Evolutionary conservation across 2,888 invertebrate species (phyloP), one percentile per base, ranked within the genome.

Genomic region (Sicus ferrugineus): DNA sequence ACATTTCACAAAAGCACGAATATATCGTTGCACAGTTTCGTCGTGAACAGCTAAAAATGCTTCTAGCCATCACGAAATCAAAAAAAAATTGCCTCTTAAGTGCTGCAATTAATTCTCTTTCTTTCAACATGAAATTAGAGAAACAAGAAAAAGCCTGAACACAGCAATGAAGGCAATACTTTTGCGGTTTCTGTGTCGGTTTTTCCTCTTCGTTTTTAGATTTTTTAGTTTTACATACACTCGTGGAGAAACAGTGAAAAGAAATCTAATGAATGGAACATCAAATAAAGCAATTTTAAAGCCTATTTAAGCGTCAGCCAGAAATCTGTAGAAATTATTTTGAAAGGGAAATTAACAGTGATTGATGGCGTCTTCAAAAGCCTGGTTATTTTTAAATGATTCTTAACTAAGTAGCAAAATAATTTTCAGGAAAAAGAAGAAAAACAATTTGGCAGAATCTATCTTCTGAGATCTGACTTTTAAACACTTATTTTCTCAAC

Each of bases 301-400:
- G 46, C 23, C 54, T 54, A 54, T 54, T 54, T 54, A 54, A 54
- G 26, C 23, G 23, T 54, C 54, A 54, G 6, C n/a, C 9, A 19
- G 19, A 19, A 56, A 42, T 9, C 42, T 16, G 7, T 42, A 9
- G 42, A 42, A 42, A 9, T 4, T 3, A n/a, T 42, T n/a, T 42
- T 42, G 42, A 9, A n/a, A 42, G 16, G n/a, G 7, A 59, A 59
- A 19, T 58, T 59, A 28, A 59, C 58, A 34, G 31, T 59, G 58
- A 59, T 34, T 14, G 58, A 59, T 34, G 58, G 21, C 34, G 23
- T 42, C 3, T 42, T 42, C 42, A 42, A n/a, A n/a, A n/a, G 42
- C 16, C 42, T 14, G 16, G 16, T 3, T 42, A 16, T 9, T 9
- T 42, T n/a, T n/a, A 42, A 42, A 42, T 42, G n/a, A 42, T 3